These are phyloP conservation scores for Lasioglossum malachurum DNA, from an alignment of 2,888 invertebrate species.

Conservation along the genomic window DNA sequence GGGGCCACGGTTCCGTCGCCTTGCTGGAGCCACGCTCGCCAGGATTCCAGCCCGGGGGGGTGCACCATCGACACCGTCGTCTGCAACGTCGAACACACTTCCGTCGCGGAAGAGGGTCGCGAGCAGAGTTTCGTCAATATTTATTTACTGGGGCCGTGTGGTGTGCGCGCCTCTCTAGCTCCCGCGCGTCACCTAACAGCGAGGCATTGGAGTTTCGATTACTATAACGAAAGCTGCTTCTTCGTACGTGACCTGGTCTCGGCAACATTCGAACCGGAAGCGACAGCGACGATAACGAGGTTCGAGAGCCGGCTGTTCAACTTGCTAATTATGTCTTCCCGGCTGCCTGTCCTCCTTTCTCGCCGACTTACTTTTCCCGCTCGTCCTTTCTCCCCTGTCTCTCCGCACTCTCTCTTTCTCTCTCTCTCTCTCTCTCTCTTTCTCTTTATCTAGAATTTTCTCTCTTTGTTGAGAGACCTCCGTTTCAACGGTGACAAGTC, in stretches of 20 bases:
- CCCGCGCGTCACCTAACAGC: background rate
- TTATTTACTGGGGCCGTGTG: constrained; percentile 44
- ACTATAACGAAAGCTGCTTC: constrained; percentile 9
- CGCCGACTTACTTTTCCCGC: constrained; percentile 15
- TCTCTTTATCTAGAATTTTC: background rate
- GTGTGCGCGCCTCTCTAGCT: background rate
- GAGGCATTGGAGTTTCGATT: background rate
- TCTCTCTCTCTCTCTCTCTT: background rate
- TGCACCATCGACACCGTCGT: constrained; percentile 3
- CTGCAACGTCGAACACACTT: constrained; percentile 47
- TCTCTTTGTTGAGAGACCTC: background rate
- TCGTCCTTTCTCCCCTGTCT: background rate
- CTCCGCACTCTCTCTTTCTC: background rate
- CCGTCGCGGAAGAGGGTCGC: constrained; percentile 18
- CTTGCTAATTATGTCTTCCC: constrained; percentile 76
- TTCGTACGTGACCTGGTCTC: background rate
- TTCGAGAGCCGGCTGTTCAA: constrained; percentile 74
- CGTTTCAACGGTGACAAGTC: constrained; percentile 25
- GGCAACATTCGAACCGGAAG: constrained; percentile 24
- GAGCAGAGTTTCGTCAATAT: constrained; percentile 55
- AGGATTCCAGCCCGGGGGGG: background rate
- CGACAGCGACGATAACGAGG: constrained; percentile 68
- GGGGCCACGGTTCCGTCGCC: background rate
- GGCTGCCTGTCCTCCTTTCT: constrained; percentile 34
- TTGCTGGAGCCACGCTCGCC: background rate